These are phyloP conservation scores for Heliconius ismenius DNA, from an alignment of 2,888 invertebrate species.

Conservation along the genomic window DNA sequence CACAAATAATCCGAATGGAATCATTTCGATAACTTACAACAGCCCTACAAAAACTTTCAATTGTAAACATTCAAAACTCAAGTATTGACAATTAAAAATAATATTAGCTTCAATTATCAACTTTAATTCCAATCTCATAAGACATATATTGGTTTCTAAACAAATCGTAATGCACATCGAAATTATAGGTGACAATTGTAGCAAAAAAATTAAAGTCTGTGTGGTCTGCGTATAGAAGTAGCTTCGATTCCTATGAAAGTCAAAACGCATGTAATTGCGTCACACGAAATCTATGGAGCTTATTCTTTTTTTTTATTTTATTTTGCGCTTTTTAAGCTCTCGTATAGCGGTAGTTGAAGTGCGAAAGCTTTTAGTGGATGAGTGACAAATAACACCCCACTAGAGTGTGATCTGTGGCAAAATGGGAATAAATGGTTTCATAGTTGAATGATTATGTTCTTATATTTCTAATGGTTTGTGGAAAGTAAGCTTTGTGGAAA, in stretches of 20 bases:
- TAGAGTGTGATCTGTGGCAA: constrained; percentile 52
- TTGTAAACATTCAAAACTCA: constrained; percentile 13
- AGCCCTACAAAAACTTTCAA: constrained; percentile 18
- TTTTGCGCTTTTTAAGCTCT: constrained; percentile 16
- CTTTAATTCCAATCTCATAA: background rate
- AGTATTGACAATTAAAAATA: constrained; percentile 20
- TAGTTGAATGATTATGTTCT: background rate
- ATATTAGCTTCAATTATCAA: background rate
- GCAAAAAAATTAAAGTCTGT: constrained; percentile 49
- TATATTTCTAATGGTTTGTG: background rate
- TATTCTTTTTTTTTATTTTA: too few species aligned
- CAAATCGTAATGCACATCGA: constrained; percentile 28
- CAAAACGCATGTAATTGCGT: constrained; percentile 78
- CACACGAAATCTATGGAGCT: constrained; percentile 51
- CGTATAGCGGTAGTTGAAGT: constrained; percentile 56
- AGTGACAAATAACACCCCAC: constrained; percentile 45
- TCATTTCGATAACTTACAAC: constrained; percentile 16
- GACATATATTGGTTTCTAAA: background rate
- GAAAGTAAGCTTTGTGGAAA: background rate
- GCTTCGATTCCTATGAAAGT: constrained; percentile 59
- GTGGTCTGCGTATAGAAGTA: constrained; percentile 72
- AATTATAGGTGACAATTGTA: constrained; percentile 35
- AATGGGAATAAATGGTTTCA: constrained; percentile 38
- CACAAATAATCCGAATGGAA: constrained; percentile 8
- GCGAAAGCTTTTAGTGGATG: constrained; percentile 54